phyloP scores from a whole-genome alignment of 2,113 vertebrate genomes.

The Chloropsis cyanopogon region DNA sequence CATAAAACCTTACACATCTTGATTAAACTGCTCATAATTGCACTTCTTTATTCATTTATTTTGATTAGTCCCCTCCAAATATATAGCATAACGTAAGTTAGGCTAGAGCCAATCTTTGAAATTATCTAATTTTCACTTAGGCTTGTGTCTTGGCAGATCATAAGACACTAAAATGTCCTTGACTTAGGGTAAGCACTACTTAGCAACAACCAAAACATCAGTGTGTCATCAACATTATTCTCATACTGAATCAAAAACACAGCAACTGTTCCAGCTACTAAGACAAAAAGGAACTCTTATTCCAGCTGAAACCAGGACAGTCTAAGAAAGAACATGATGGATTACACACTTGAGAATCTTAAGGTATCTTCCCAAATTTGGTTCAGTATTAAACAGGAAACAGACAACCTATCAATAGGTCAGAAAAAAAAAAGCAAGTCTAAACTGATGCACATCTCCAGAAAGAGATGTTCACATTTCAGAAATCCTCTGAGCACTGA shows the following conservation, averaged over 20 bases:
- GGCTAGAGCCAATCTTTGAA: not conserved
- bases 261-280: not conserved
- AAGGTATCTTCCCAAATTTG: not conserved
- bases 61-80: not conserved
- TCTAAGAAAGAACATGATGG: not conserved
- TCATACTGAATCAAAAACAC: not conserved
- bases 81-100: rapidly evolving
- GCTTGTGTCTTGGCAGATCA: not conserved
- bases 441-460: not conserved
- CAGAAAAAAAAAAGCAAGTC: not conserved
- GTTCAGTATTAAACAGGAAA: not conserved
- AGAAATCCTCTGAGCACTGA: not conserved
- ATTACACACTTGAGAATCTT: not conserved
- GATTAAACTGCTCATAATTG: rapidly evolving
- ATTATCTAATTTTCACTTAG: not conserved
- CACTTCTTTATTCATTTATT: not conserved
- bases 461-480: not conserved
- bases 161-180: not conserved
- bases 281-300: not conserved
- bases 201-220: not conserved
- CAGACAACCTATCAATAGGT: not conserved
- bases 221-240: not conserved
- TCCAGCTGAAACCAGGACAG: not conserved
- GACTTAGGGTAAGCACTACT: not conserved
- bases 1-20: not conserved